Base-by-base conservation (phyloP, 2,888 invertebrate species). In the Nymphalis polychloros region DNA sequence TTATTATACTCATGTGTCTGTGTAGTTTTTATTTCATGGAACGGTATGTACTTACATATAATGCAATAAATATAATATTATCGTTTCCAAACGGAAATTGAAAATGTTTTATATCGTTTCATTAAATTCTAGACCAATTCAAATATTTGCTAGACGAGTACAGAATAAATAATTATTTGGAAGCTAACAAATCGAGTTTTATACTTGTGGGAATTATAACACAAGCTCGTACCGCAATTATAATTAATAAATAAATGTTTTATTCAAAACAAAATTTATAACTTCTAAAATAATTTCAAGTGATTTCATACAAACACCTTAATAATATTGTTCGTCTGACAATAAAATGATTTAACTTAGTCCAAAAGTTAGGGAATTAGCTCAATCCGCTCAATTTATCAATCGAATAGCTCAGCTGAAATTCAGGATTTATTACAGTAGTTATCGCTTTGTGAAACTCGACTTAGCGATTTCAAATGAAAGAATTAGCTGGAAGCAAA, bases 301-400 rank as follows among this genome's bases (percentile, higher is more conserved):
- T 27, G 16, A 31, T 13, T 23, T 31, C 27, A 31, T 55, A 55
- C 23, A 52, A 23, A 52, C 31, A 17, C 53, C 17, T 23, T 16
- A 57, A 35, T 19, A 31, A 41, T 41, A 57, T 57, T 57, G 57
- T 57, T 57, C 57, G 8, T 19, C 19, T 57, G 41, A 57, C 41
- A 57, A 41, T 57, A 13, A 57, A 57, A 57, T 57, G n/a, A 57
- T 57, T 57, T 57, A 57, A 57, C 57, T 57, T 19, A 41, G 35
- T 41, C 57, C 41, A 19, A 57, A 57, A 57, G 57, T 57, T 57
- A 35, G 57, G 19, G 57, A 57, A 57, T 57, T 57, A 41, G 57
- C 57, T 57, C 57, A 57, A 57, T 57, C 57, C 57, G 57, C 35
- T 57, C 57, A 57, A 57, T 57, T 57, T 57, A 57, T 57, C 57